Percentiles rank a stretch among this genome's conserved stretches.
phyloP scores from a whole-genome alignment of 2,888 invertebrate genomes.

The Creontiades dilutus region DNA sequence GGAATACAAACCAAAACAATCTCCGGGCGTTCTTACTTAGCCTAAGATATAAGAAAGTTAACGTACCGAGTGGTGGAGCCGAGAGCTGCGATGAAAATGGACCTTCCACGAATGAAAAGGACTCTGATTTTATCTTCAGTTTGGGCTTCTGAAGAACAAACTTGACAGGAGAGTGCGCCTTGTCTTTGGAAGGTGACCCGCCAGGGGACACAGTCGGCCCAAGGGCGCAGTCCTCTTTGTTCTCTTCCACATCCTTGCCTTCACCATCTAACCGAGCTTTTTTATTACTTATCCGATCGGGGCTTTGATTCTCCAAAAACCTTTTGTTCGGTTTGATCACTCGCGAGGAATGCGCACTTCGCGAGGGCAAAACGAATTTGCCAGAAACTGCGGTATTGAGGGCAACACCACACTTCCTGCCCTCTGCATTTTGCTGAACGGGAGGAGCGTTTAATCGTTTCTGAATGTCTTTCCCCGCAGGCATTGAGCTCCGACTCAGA shows the following conservation, averaged over 20 bases:
- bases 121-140: conserved; percentile 80
- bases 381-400: conserved; percentile 66
- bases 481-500: background rate
- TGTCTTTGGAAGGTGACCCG: conserved; percentile 50
- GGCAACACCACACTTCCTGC: background rate
- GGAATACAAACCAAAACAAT: too few relatives aligned
- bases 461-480: background rate
- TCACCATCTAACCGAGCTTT: conserved; percentile 55
- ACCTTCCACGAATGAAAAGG: conserved; percentile 80
- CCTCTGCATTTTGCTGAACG: conserved; percentile 13
- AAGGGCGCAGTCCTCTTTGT: conserved; percentile 25
- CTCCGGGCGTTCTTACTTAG: too few relatives aligned
- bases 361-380: conserved; percentile 88
- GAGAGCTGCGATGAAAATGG: conserved; percentile 82
- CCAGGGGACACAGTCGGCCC: background rate
- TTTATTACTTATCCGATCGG: conserved; percentile 62
- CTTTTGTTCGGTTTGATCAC: conserved; percentile 93
- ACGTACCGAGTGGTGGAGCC: conserved; percentile 62
- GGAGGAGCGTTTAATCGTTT: background rate
- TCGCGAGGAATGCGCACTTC: conserved; percentile 91
- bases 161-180: conserved; percentile 78
- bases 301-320: conserved; percentile 84
- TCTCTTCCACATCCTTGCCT: conserved; percentile 25
- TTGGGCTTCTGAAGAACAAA: conserved; percentile 86
- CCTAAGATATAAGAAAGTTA: background rate